A percentile compares a stretch with the other conserved stretches of the same genome.
Conservation (phyloP, 2,888 invertebrate species). For the Eristalinus sepulchralis region DNA sequence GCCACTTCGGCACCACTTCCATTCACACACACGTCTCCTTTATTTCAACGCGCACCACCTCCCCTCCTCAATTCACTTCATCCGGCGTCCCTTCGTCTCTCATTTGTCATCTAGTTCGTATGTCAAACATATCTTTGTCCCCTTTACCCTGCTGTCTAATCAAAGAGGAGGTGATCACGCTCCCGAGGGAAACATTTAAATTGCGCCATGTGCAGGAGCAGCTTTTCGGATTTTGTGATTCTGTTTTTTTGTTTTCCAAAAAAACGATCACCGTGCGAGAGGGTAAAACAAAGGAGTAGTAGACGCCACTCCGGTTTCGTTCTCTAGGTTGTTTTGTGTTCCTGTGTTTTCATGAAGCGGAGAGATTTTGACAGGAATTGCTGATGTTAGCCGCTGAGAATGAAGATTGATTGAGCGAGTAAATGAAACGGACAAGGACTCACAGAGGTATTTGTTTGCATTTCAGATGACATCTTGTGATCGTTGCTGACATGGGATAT, state of each 20-base stretch:
- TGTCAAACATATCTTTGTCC: background rate
- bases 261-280: background rate
- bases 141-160: conserved; percentile 23
- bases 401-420: conserved; percentile 44
- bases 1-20: too few relatives aligned
- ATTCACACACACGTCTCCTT: background rate
- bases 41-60: too few relatives aligned
- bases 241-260: background rate
- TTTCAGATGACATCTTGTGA: background rate
- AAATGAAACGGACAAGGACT: conserved; percentile 21
- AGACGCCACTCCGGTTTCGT: background rate
- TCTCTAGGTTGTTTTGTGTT: background rate
- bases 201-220: conserved; percentile 43
- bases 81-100: conserved; percentile 1
- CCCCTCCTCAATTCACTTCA: background rate
- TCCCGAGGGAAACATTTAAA: conserved; percentile 42
- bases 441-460: background rate
- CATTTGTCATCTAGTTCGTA: conserved; percentile 31
- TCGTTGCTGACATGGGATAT: background rate
- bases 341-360: background rate
- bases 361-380: background rate
- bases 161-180: conserved; percentile 37
- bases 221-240: conserved; percentile 27
- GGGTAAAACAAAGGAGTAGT: background rate
- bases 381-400: background rate